Percentiles rank a stretch among this genome's conserved stretches.
Evolutionary conservation across 2,113 vertebrate genomes (phyloP).

Genomic region (Menura novaehollandiae): DNA sequence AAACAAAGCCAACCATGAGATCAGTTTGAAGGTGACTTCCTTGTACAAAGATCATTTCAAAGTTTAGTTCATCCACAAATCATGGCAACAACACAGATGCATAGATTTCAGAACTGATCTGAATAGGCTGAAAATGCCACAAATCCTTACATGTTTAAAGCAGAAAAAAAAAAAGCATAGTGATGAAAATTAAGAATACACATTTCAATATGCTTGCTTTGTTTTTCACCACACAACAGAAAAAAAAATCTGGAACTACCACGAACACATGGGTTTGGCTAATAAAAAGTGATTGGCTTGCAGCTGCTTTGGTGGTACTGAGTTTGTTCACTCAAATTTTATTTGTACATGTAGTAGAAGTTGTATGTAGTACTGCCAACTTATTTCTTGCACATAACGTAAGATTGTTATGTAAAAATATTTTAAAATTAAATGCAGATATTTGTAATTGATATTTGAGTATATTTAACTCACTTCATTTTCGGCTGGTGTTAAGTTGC

Average conservation of each 20-base stretch:
- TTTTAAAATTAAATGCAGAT: background rate
- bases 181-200: background rate
- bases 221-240: background rate
- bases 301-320: background rate
- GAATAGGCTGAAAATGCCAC: background rate
- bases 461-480: background rate
- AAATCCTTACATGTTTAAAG: background rate
- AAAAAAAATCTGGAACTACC: background rate
- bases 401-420: background rate
- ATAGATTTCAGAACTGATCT: background rate
- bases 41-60: background rate
- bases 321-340: background rate
- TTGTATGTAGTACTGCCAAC: background rate
- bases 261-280: background rate
- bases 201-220: background rate
- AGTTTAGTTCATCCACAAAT: background rate
- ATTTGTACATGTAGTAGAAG: background rate
- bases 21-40: background rate
- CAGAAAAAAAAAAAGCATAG: background rate
- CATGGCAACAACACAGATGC: background rate
- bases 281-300: background rate
- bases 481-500: background rate
- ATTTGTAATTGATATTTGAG: background rate
- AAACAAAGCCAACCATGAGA: background rate
- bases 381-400: background rate